Evolutionary conservation across 2,113 vertebrate species (phyloP).

Genomic region (Coreoperca whiteheadi): DNA sequence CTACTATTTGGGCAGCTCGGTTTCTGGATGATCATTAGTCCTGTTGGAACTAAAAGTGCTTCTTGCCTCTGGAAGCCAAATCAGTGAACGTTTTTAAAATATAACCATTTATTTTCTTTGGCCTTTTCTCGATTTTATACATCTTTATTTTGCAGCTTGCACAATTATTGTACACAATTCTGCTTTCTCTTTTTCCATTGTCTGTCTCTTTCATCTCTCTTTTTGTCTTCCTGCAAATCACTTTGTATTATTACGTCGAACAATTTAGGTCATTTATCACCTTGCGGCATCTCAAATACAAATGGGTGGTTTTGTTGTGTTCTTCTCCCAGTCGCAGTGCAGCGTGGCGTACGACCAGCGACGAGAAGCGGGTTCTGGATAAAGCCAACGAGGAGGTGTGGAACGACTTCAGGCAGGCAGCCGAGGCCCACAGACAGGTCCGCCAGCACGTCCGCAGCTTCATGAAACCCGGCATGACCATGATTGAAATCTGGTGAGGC

Average conservation of each 20-base stretch:
- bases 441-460: constrained; percentile 96
- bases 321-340: constrained; percentile 87
- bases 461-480: constrained; percentile 97
- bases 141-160: not conserved
- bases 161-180: not conserved
- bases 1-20: not conserved
- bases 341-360: constrained; percentile 90
- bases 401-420: constrained; percentile 98
- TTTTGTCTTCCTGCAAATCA: not conserved
- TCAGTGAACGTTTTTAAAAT: not conserved
- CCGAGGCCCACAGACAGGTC: constrained; percentile 98
- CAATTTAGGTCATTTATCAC: no score
- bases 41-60: not conserved
- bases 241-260: no score
- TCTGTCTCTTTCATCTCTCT: not conserved
- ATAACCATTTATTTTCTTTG: not conserved
- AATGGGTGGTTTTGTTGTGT: not conserved
- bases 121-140: not conserved
- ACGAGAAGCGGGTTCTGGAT: constrained; percentile 94
- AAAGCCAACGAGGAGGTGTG: constrained; percentile 97
- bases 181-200: not conserved
- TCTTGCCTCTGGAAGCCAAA: not conserved
- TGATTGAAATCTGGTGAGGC: constrained; percentile 99
- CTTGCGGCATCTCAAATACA: not conserved
- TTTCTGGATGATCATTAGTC: not conserved